phyloP scores from a whole-genome alignment of 1,140 invertebrate genomes.

The Eupristina koningsbergeri region DNA sequence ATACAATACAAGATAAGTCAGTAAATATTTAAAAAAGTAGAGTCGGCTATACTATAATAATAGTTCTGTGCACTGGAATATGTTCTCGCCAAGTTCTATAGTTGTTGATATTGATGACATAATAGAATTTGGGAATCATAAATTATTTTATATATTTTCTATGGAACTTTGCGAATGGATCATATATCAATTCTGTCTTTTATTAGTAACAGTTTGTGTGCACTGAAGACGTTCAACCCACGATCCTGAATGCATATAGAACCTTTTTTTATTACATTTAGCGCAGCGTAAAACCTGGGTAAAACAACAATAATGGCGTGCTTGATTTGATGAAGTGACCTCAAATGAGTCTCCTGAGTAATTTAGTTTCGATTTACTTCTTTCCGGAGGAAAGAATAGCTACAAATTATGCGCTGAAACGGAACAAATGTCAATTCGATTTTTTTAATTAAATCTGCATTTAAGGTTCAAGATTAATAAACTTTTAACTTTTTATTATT shows the following conservation, averaged over 20 bases:
- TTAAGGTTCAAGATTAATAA: too few species aligned
- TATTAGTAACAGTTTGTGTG: neutral
- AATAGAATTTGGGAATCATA: too few species aligned
- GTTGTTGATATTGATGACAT: too few species aligned
- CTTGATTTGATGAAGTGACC: neutral
- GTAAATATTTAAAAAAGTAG: too few species aligned
- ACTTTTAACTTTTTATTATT: too few species aligned
- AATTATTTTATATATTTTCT: neutral
- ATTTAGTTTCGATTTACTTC: constrained; percentile 9
- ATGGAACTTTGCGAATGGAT: neutral
- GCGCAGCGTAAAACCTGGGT: neutral
- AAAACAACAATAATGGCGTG: neutral
- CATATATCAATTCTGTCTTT: neutral
- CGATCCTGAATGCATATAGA: neutral
- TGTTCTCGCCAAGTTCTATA: too few species aligned
- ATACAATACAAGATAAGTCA: too few species aligned
- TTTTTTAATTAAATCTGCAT: neutral
- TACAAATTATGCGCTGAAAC: neutral
- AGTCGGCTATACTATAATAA: too few species aligned
- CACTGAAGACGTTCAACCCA: neutral
- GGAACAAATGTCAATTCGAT: neutral
- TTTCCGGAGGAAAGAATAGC: neutral
- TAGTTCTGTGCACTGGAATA: too few species aligned
- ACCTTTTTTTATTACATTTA: neutral
- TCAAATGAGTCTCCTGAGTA: neutral